Conservation (phyloP, 2,888 invertebrate genomes). For the Diarsia dahlii region DNA sequence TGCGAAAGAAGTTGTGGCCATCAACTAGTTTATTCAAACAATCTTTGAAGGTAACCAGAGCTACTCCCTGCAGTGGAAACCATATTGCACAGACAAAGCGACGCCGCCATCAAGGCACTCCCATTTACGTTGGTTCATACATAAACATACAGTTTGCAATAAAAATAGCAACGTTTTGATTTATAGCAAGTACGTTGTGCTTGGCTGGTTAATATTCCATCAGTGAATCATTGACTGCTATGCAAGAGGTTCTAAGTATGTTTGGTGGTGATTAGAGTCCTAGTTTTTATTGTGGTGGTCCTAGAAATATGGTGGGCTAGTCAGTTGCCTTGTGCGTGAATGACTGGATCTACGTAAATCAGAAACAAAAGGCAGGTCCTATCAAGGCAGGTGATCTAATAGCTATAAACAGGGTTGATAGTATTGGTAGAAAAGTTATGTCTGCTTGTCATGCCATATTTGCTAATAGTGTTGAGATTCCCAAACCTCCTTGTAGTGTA, state of each 20-base stretch:
- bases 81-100: conserved; percentile 39
- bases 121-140: conserved; percentile 44
- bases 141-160: conserved; percentile 51
- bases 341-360: not conserved
- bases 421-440: too few relatives aligned
- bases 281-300: not conserved
- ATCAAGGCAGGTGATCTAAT: too few relatives aligned
- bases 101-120: conserved; percentile 26
- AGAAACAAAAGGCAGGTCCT: too few relatives aligned
- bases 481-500: too few relatives aligned
- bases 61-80: conserved; percentile 3
- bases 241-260: not conserved
- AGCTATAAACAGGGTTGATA: too few relatives aligned
- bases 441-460: too few relatives aligned
- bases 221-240: conserved; percentile 15
- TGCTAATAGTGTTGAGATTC: too few relatives aligned
- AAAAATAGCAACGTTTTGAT: conserved; percentile 45
- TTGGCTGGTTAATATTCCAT: conserved; percentile 45
- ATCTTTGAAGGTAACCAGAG: not conserved
- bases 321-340: not conserved
- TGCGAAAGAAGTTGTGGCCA: not conserved
- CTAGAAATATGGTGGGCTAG: too few relatives aligned
- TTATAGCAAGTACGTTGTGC: conserved; percentile 29
- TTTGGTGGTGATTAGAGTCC: not conserved
- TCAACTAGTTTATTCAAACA: not conserved